Evolutionary conservation across 2,797 vertebrate genomes (phyloP), one percentile per base, ranked within the genome.

Genomic region (Mormyrops boulengeri): DNA sequence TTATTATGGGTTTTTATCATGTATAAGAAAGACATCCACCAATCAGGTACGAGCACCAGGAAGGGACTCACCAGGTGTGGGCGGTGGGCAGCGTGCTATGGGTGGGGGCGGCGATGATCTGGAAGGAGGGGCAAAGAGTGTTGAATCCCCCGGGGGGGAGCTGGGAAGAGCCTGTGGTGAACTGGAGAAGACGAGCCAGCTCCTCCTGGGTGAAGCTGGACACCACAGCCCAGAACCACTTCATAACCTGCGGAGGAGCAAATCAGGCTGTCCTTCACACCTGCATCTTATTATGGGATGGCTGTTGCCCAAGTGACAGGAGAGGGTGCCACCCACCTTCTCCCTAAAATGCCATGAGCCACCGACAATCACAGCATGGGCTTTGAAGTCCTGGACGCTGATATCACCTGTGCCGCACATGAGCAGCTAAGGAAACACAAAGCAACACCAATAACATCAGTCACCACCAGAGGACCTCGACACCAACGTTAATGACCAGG

Each of bases 321-420:
- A 44, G 73, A 80, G 73, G 12, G 38, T 1, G 7, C 89, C 82
- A 90, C 91, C 91, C 92, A 98, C 98, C 95, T 99, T 99, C 93
- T 99, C 98, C 94, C 98, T 96, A 95, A 99, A 99, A 93, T 99
- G 97, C 99, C 98, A 99, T 0, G 98, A 99, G 57, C 98, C 99
- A 89, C 98, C 99, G 85, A 99, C 97, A 57, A 99, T 97, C 89
- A 99, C 97, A 90, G 98, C 98, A 30, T 99, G 98, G 88, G 98
- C 97, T 95, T 98, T 99, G 94, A 99, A 99, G 95, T 99, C 99
- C 94, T 97, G 97, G 88, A 99, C 98, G 47, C 96, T 98, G 93
- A 99, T 99, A 92, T 99, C 96, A 30, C 98, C 99, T 19, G 98
- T 99, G 91, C 99, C 99, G 11, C 99, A 99, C 98, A 99, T 99